These are phyloP conservation scores for Xiphophorus birchmanni DNA, from an alignment of 2,797 vertebrate species.

Conservation along the genomic window DNA sequence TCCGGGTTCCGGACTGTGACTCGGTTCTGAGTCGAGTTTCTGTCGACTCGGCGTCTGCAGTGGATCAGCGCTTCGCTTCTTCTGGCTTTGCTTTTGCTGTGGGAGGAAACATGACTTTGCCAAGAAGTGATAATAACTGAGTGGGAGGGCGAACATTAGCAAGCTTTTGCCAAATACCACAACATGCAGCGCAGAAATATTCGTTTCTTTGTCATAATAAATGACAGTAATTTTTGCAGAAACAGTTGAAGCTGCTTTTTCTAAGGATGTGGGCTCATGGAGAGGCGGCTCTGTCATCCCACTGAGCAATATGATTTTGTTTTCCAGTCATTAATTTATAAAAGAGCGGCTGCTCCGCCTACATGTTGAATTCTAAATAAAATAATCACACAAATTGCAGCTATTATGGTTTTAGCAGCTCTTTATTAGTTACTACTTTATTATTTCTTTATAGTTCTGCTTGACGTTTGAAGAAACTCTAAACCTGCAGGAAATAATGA, in stretches of 20 bases:
- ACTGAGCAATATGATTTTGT: neutral
- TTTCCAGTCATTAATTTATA: neutral
- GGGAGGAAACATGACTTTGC: slow-evolving; percentile 40
- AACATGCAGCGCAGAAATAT: neutral
- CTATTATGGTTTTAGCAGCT: neutral
- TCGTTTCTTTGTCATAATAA: neutral
- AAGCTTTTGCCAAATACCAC: slow-evolving; percentile 1
- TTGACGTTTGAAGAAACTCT: neutral
- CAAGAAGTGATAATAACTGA: slow-evolving; percentile 50
- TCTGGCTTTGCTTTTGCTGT: slow-evolving; percentile 37
- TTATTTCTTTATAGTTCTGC: neutral
- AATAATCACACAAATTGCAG: neutral
- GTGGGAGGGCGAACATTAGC: slow-evolving; percentile 47
- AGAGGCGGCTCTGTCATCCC: neutral
- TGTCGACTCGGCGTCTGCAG: slow-evolving; percentile 10
- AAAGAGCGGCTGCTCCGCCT: neutral
- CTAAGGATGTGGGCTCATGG: neutral
- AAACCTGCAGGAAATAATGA: neutral
- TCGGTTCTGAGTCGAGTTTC: neutral
- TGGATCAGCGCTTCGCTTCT: slow-evolving; percentile 28
- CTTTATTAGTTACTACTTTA: neutral
- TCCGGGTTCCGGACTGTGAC: neutral
- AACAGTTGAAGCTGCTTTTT: neutral
- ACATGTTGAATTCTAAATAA: neutral
- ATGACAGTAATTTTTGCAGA: neutral